Evolutionary conservation across 2,797 vertebrate species (phyloP), one percentile per base, ranked within the genome.

Genomic region (Oreochromis grahami): DNA sequence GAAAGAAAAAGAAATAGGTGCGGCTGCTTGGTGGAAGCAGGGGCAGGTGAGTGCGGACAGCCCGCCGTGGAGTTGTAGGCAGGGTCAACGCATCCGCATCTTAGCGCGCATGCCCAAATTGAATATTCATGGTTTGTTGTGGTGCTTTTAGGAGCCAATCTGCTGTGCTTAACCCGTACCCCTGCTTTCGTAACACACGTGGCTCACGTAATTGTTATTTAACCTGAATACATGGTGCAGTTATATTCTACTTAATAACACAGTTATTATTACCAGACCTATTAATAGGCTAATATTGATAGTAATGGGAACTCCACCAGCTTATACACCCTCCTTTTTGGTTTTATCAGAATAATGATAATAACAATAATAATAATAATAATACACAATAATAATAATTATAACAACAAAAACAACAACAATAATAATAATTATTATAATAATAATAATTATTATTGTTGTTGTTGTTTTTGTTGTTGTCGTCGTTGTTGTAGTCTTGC

Each of bases 21-120:
- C 60, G 77, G 78, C 50, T 14, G 34, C 21, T 43, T 15, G 14
- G n/a, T 10, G 51, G 56, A 77, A 43, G 77, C 48, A 7, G 10
- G 11, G 4, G n/a, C 24, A 29, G 17, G 36, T 14, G 76, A 80
- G 68, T 60, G 81, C 60, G 43, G 77, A 72, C 51, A 88, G 72
- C 21, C 65, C 38, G 13, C 63, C 12, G 63, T 41, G 63, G 36
- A 24, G 38, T 70, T 70, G 41, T 45, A 80, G 70, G 83, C 26
- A 26, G 81, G 84, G 78, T 87, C 88, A 81, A 77, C 53, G 51
- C 50, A 56, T 24, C 63, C 79, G 53, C 70, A 17, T 76, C 41
- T 78, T 79, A 4, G 41, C 38, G 41, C 52, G 41, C 53, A 74
- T n/a, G 24, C 21, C 34, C 12, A 38, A 10, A 14, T 24, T 43